phyloP scores from a whole-genome alignment of 2,797 vertebrate genomes.

The Phyllotis vaccarum region DNA sequence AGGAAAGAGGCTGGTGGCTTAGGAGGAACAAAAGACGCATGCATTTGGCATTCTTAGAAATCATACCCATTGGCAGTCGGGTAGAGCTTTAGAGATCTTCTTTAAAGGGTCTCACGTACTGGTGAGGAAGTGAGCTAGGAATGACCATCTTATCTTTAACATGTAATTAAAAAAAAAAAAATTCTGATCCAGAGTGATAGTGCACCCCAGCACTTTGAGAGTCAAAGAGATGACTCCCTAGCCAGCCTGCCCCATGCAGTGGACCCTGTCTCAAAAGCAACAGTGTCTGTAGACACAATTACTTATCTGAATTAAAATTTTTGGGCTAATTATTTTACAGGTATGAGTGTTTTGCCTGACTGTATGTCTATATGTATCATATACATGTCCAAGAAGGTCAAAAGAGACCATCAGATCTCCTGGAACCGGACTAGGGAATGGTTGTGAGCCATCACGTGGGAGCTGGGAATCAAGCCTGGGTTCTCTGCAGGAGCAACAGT shows the following conservation, averaged over 20 bases:
- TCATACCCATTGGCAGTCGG: neutral
- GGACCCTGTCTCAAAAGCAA: neutral
- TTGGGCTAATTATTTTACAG: too few species aligned
- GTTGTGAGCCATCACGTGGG: neutral
- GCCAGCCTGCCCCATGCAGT: neutral
- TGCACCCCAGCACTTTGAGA: neutral
- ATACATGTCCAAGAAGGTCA: neutral
- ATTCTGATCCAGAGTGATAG: neutral
- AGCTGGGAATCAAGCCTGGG: neutral
- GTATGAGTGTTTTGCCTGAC: neutral
- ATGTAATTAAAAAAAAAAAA: neutral
- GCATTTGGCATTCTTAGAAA: neutral
- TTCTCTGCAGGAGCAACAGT: neutral
- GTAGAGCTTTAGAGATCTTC: neutral
- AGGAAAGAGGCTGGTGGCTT: neutral
- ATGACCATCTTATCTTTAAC: neutral
- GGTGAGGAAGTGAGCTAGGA: neutral
- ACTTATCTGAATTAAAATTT: neutral
- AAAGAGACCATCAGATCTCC: neutral
- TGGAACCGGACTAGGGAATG: neutral
- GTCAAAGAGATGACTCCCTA: too few species aligned
- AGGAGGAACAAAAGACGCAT: neutral
- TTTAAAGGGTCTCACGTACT: neutral
- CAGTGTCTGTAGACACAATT: neutral
- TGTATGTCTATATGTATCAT: neutral